These are phyloP conservation scores for Oreochromis grahami DNA, from an alignment of 2,797 vertebrate species.

Conservation along the genomic window DNA sequence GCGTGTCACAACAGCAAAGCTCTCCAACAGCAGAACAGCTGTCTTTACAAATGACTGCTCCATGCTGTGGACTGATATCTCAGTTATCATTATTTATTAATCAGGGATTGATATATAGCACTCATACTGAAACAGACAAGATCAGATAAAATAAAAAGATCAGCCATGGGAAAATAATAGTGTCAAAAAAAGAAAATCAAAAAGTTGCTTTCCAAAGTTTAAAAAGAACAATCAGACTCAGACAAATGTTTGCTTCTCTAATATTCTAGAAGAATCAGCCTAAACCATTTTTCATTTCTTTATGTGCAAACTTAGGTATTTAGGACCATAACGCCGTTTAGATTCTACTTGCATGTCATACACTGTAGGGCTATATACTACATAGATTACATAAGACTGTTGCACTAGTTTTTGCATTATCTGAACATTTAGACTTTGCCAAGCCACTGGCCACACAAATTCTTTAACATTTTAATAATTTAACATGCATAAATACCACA, in stretches of 20 bases:
- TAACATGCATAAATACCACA: neutral
- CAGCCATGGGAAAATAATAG: neutral
- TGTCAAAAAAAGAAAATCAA: neutral
- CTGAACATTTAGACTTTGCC: neutral
- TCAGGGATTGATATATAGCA: neutral
- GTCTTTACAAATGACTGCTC: neutral
- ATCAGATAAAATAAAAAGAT: neutral
- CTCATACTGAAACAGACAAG: neutral
- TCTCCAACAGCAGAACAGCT: neutral
- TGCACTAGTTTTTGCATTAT: neutral
- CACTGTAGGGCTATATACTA: neutral
- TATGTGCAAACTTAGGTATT: neutral
- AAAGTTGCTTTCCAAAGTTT: neutral
- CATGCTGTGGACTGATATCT: neutral
- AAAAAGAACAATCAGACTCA: neutral
- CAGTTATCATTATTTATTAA: neutral
- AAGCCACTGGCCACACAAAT: neutral
- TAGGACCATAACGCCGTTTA: neutral
- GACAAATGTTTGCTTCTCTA: neutral
- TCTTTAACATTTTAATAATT: neutral
- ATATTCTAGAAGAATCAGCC: neutral
- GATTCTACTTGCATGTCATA: neutral
- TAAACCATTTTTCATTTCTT: neutral
- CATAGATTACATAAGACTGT: neutral
- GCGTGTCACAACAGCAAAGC: neutral